Evolutionary conservation across 2,113 vertebrate species (phyloP).

Genomic region (Sminthopsis crassicaudata): DNA sequence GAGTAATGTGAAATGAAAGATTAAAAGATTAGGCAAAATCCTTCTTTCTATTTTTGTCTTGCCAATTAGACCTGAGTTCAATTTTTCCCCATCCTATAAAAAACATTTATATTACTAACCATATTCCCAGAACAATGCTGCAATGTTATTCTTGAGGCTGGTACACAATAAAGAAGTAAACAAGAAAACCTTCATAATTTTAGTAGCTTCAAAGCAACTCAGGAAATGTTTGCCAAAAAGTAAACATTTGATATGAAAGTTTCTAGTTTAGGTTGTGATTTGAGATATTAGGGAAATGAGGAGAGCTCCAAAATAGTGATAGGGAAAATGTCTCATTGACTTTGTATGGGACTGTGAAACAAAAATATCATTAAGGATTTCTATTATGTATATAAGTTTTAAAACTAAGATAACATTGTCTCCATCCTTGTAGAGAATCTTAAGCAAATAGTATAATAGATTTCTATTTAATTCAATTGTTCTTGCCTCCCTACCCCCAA

Average conservation of each 20-base stretch:
- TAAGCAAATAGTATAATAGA: background rate
- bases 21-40: background rate
- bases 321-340: background rate
- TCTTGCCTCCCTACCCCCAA: background rate
- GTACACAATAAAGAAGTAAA: constrained; percentile 3
- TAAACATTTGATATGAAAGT: background rate
- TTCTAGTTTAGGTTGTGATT: background rate
- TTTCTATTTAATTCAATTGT: background rate
- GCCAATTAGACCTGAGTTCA: background rate
- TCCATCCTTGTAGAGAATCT: background rate
- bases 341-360: background rate
- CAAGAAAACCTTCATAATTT: constrained; percentile 6
- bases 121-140: background rate
- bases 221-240: background rate
- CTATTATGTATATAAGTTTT: background rate
- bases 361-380: background rate
- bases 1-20: background rate
- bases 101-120: background rate
- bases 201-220: background rate
- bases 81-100: background rate
- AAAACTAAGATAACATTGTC: background rate
- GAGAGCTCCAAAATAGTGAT: background rate
- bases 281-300: background rate
- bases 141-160: constrained; percentile 5
- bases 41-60: background rate